Evolutionary conservation across 2,888 invertebrate genomes (phyloP).

Genomic region (Phlogophora meticulosa): DNA sequence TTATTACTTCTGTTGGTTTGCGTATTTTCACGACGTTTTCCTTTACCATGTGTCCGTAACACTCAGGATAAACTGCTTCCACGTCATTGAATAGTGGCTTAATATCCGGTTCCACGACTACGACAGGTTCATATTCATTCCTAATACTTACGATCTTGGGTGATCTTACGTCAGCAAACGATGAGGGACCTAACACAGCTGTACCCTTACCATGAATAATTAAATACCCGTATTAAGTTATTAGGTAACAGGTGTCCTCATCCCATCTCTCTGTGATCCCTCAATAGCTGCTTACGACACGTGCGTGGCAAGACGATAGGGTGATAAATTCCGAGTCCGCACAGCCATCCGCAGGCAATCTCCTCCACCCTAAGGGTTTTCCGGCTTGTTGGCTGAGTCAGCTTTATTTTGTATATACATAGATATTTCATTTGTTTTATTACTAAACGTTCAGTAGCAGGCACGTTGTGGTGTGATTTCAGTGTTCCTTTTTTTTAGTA

Average conservation of each 20-base stretch:
- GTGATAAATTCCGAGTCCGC: slow-evolving; percentile 39
- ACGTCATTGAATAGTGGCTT: too few relatives aligned
- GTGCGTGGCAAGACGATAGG: slow-evolving; percentile 33
- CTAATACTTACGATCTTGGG: slow-evolving; percentile 2
- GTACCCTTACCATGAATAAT: slow-evolving; percentile 33
- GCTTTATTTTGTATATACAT: slow-evolving; percentile 10
- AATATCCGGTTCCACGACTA: not conserved
- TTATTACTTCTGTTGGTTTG: not conserved
- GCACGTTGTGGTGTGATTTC: too few relatives aligned
- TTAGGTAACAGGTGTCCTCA: slow-evolving; percentile 49
- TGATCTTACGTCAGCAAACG: not conserved
- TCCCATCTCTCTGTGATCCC: slow-evolving; percentile 36
- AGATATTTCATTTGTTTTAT: slow-evolving; percentile 20
- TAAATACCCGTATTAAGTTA: slow-evolving; percentile 28
- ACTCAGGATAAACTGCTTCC: not conserved
- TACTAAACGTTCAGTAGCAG: not conserved
- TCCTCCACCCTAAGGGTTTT: slow-evolving; percentile 19
- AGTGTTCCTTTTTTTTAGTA: too few relatives aligned
- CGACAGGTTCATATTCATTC: slow-evolving; percentile 12
- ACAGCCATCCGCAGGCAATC: slow-evolving; percentile 22
- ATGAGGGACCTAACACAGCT: not conserved
- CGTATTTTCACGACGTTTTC: not conserved
- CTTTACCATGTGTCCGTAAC: not conserved
- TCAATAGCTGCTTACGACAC: slow-evolving; percentile 33
- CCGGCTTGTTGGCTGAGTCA: slow-evolving; percentile 34